These are phyloP conservation scores for Sporophila hypoxantha DNA, from an alignment of 2,113 vertebrate genomes.

Conservation along the genomic window DNA sequence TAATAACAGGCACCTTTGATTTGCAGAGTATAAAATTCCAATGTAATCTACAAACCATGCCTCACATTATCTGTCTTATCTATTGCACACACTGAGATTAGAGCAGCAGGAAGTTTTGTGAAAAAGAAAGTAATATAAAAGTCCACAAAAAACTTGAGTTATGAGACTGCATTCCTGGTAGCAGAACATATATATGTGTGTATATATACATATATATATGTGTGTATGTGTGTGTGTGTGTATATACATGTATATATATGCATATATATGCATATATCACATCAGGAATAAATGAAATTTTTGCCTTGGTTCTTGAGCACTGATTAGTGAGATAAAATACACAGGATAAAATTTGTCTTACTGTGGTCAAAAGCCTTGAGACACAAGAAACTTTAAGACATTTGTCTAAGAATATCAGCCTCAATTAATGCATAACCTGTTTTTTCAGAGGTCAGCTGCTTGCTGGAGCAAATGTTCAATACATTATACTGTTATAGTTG, in stretches of 20 bases:
- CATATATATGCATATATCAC: neutral
- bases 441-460: neutral
- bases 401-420: neutral
- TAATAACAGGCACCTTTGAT: neutral
- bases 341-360: neutral
- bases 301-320: neutral
- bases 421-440: neutral
- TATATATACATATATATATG: neutral
- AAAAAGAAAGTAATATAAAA: neutral
- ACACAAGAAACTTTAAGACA: neutral
- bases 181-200: neutral
- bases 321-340: neutral
- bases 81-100: neutral
- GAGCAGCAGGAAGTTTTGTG: neutral
- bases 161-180: neutral
- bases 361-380: neutral
- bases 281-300: neutral
- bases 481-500: neutral
- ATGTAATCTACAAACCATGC: neutral
- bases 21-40: neutral
- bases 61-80: neutral
- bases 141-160: accelerated
- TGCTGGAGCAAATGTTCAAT: neutral
- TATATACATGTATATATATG: no score
- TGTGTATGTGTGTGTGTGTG: neutral